A percentile compares a stretch with the other conserved stretches of the same genome.
Conservation (phyloP, 1,140 invertebrate genomes). For the Bombus confusus region DNA sequence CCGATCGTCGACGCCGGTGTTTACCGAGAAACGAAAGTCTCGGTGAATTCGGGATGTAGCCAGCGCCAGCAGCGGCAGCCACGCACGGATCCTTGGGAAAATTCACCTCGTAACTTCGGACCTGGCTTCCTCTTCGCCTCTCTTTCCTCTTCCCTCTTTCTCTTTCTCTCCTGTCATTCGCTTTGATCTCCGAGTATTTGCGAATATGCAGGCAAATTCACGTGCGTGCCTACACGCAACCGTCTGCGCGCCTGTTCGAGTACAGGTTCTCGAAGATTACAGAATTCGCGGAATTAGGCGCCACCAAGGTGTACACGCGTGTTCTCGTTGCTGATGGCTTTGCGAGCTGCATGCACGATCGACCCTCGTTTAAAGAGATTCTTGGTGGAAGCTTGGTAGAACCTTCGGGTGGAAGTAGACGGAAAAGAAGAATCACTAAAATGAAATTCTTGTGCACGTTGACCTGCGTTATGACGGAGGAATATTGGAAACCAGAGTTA, state of each 20-base stretch:
- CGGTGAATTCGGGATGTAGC: conserved; percentile 37
- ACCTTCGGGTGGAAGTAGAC: neutral
- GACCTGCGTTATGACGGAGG: too few relatives aligned
- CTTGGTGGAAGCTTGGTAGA: neutral
- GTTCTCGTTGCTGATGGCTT: conserved; percentile 41
- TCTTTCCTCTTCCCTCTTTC: neutral
- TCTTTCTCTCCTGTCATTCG: neutral
- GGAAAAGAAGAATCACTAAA: neutral
- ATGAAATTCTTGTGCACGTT: neutral
- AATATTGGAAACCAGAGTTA: too few relatives aligned
- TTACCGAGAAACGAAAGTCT: conserved; percentile 43
- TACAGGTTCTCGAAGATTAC: conserved; percentile 44
- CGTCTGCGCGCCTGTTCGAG: conserved; percentile 20
- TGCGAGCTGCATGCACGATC: conserved; percentile 59
- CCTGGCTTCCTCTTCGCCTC: neutral
- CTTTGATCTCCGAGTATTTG: conserved; percentile 59
- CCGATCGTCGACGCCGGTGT: conserved; percentile 42
- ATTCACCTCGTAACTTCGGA: conserved; percentile 49
- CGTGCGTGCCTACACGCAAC: neutral
- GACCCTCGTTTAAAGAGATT: neutral
- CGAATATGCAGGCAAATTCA: conserved; percentile 19
- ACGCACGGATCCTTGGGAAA: conserved; percentile 32
- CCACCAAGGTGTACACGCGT: conserved; percentile 27
- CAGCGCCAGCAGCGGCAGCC: neutral
- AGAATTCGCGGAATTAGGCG: conserved; percentile 57